Evolutionary conservation across 2,797 vertebrate species (phyloP), one percentile per base, ranked within the genome.

Genomic region (Ara ararauna): DNA sequence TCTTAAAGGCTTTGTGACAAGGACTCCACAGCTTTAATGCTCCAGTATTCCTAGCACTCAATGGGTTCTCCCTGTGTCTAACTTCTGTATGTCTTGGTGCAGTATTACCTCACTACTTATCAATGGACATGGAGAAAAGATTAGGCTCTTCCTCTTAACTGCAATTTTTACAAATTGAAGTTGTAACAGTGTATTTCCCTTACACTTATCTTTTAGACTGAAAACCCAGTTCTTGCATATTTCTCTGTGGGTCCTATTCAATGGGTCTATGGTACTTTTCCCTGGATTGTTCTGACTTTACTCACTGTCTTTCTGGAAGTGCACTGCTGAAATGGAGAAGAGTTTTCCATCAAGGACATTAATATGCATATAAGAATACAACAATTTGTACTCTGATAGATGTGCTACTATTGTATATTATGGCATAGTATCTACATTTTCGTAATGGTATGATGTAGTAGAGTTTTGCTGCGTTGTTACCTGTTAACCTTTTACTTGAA

Each of bases 71-170:
- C 23, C 30, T 10, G 2, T 50, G 11, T 3, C 51, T 50, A 1
- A 62, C 16, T n/a, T 66, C 34, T 23, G 0, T 40, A 1, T 34
- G 10, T 92, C 26, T 68, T 87, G 14, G 20, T 82, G 51, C 48
- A 8, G 0, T 66, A 30, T 73, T 62, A 21, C 51, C 27, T 79
- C 7, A 1, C 0, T 20, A 5, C 20, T 65, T 75, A 44, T 18
- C 27, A 15, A 2, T 26, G 78, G n/a, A 9, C 4, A 1, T 40
- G 42, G 72, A 85, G 67, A 89, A 40, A 26, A 20, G n/a, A 30
- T 79, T 89, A 73, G 27, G 89, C 11, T 24, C 13, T 76, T 78
- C 22, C 10, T 65, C 47, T 51, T 79, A 36, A n/a, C 50, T 72
- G 26, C 47, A 71, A 4, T 15, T 85, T 45, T 68, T 65, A 26